phyloP scores from a whole-genome alignment of 1,140 invertebrate species.

The Hypothenemus hampei region DNA sequence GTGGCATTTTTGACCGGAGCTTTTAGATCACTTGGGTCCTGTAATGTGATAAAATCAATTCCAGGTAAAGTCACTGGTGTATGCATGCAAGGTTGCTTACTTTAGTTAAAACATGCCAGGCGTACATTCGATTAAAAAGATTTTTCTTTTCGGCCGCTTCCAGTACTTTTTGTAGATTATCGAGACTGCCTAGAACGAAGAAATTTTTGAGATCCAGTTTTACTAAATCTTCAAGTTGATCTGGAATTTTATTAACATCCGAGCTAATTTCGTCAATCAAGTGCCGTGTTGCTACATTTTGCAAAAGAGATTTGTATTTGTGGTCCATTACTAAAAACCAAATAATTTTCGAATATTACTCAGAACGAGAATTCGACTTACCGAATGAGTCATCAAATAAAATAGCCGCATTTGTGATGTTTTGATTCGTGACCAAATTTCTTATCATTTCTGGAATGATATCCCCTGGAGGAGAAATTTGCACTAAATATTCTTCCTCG shows the following conservation, averaged over 20 bases:
- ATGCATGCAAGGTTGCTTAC: background rate
- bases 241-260: slow-evolving; percentile 49
- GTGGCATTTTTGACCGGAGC: slow-evolving; percentile 66
- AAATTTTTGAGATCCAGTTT: slow-evolving; percentile 84
- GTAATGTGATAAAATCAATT: slow-evolving; percentile 22
- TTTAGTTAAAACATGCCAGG: slow-evolving; percentile 60
- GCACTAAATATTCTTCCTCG: slow-evolving; percentile 65
- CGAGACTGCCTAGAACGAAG: slow-evolving; percentile 70
- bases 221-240: slow-evolving; percentile 64
- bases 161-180: slow-evolving; percentile 65
- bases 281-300: slow-evolving; percentile 83
- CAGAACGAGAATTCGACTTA: slow-evolving; percentile 42
- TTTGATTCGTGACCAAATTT: slow-evolving; percentile 71
- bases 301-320: slow-evolving; percentile 82
- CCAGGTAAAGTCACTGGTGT: background rate
- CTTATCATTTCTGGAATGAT: slow-evolving; percentile 75
- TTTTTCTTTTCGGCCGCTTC: slow-evolving; percentile 41
- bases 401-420: slow-evolving; percentile 86
- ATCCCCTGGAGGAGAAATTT: slow-evolving; percentile 77
- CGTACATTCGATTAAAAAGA: slow-evolving; percentile 50
- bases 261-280: slow-evolving; percentile 65
- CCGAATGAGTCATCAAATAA: slow-evolving; percentile 83
- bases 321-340: slow-evolving; percentile 77
- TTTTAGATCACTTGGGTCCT: slow-evolving; percentile 62
- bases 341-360: slow-evolving; percentile 5